Evolutionary conservation across 2,888 invertebrate genomes (phyloP).

Genomic region (Pardosa pseudoannulata): DNA sequence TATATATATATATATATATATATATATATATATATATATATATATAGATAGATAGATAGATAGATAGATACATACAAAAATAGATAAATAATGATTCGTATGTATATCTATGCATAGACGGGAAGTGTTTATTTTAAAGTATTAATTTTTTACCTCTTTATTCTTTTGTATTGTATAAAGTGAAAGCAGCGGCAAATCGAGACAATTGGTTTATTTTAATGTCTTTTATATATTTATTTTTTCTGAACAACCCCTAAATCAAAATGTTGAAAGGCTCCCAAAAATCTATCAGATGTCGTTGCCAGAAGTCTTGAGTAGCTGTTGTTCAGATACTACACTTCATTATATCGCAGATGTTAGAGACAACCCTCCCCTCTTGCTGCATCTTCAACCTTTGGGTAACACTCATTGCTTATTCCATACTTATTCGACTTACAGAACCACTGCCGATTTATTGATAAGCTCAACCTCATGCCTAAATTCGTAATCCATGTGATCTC

Average conservation of each 20-base stretch:
- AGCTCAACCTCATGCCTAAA: conserved; percentile 49
- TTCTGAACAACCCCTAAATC: conserved; percentile 40
- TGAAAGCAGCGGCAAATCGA: too few relatives aligned
- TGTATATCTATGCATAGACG: too few relatives aligned
- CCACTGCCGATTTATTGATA: conserved; percentile 58
- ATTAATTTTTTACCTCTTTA: too few relatives aligned
- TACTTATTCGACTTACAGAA: conserved; percentile 44
- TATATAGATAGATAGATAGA: too few relatives aligned
- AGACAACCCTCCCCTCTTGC: conserved; percentile 44
- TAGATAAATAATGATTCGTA: too few relatives aligned
- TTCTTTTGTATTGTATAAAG: too few relatives aligned
- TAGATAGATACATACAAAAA: too few relatives aligned
- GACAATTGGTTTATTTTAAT: too few relatives aligned
- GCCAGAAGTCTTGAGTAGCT: conserved; percentile 54
- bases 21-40: too few relatives aligned
- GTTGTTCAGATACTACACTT: conserved; percentile 64
- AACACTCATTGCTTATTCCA: conserved; percentile 68
- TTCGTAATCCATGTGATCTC: conserved; percentile 36
- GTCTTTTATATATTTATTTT: neutral
- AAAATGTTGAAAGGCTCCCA: conserved; percentile 34
- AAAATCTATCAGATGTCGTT: conserved; percentile 59
- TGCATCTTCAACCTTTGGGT: conserved; percentile 41
- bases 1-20: too few relatives aligned
- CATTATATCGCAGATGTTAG: conserved; percentile 66
- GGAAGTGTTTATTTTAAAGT: too few relatives aligned